Conservation (phyloP, 2,888 invertebrate genomes). For the Hyalella azteca region DNA sequence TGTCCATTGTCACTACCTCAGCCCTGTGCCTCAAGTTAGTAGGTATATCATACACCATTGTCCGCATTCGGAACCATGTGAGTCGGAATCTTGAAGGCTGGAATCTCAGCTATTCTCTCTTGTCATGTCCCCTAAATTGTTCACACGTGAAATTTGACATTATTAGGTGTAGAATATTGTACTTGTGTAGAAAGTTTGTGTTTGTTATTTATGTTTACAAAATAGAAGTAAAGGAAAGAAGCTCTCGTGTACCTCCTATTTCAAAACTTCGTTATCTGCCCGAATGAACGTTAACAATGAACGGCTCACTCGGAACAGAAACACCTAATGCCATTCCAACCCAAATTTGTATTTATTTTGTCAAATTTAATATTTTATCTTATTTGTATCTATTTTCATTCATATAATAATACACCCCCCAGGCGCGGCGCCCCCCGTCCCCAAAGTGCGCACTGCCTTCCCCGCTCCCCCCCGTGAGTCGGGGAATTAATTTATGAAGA, state of each 20-base stretch:
- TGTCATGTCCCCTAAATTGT: no score
- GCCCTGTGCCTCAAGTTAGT: no score
- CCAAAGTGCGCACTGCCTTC: background rate
- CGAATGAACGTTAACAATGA: background rate
- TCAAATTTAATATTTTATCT: background rate
- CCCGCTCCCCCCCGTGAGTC: background rate
- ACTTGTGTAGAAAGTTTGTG: no score
- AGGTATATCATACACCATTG: no score
- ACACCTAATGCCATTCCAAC: background rate
- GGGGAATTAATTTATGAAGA: background rate
- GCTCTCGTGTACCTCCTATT: background rate
- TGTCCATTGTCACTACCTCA: no score
- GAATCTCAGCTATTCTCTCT: no score
- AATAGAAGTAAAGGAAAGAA: background rate
- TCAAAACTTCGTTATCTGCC: background rate
- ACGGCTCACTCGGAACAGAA: background rate
- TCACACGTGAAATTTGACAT: no score
- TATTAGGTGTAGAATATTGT: no score
- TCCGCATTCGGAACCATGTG: no score
- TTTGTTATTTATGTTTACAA: no score
- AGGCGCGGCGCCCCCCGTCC: slow-evolving; percentile 1
- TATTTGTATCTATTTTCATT: background rate
- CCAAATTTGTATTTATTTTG: background rate
- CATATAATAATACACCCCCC: no score
- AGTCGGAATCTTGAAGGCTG: no score